Evolutionary conservation across 2,888 invertebrate species (phyloP), one percentile per base, ranked within the genome.

Genomic region (Hirudinaria manillensis): DNA sequence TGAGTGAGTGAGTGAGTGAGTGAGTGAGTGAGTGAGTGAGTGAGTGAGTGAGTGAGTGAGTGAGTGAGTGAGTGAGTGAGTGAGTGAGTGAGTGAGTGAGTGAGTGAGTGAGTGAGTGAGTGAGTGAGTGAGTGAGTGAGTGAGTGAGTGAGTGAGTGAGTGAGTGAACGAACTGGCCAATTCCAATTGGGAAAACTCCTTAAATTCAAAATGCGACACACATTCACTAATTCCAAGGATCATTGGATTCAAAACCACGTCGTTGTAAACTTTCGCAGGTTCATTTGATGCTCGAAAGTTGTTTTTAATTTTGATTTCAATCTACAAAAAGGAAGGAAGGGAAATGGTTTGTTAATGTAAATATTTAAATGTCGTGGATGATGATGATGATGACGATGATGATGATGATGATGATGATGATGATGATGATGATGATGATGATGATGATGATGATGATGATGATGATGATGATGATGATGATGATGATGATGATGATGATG

Each of bases 1-100:
- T 61, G 27, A 13, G 34, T 38, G 51, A 71, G 34, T 74, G 70
- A 72, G 72, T 75, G 70, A 7, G 72, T 72, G 70, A 72, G 72
- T 70, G 75, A 38, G 70, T 75, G 68, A 51, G 45, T 76, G 55
- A 51, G 32, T 76, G 68, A 34, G 53, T 75, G 36, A 55, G 45
- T 76, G 55, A 55, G 32, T 76, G 70, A 61, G 34, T 76, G 70
- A 2, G 34, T 68, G 56, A 45, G 51, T 75, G 70, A 32, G 34
- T 70, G 65, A 55, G 34, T 76, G 70, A 45, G 34, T 75, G 70
- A 45, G 38, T 75, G 56, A 56, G 45, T 75, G 55, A 56, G 45
- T 74, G 55, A 51, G 45, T 74, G 55, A 51, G 56, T 70, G 70
- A 51, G 36, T 70, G 66, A 70, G 4, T 16, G 61, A 61, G 61